These are phyloP conservation scores for Zoanthus solanderi DNA, from an alignment of 92 coral and sea anemone species.

Conservation along the genomic window DNA sequence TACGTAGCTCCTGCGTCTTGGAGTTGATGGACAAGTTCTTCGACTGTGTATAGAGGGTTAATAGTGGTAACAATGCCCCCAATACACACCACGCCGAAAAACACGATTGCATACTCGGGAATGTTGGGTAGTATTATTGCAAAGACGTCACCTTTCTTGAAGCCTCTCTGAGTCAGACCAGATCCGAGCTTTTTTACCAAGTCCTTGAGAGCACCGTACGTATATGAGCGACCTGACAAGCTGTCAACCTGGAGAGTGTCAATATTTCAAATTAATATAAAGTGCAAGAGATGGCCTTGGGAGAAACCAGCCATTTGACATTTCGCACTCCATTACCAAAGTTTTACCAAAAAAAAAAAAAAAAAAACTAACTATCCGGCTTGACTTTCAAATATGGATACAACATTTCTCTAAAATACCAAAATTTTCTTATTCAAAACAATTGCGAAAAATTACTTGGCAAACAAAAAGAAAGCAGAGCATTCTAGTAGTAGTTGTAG, in stretches of 20 bases:
- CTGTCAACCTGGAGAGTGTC: slow-evolving; percentile 64
- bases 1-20: slow-evolving; percentile 67
- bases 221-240: slow-evolving; percentile 71
- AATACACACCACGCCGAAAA: slow-evolving; percentile 62
- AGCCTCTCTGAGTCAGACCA: slow-evolving; percentile 79
- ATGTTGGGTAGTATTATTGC: slow-evolving; percentile 80
- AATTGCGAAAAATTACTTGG: too few relatives aligned
- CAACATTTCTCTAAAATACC: too few relatives aligned
- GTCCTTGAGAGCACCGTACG: slow-evolving; percentile 67
- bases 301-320: too few relatives aligned
- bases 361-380: too few relatives aligned
- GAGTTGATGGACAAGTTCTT: slow-evolving; percentile 76
- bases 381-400: too few relatives aligned
- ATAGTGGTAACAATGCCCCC: slow-evolving; percentile 86
- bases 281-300: too few relatives aligned
- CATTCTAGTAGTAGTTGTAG: too few relatives aligned
- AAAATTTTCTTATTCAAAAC: too few relatives aligned
- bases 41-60: slow-evolving; percentile 78
- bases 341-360: too few relatives aligned
- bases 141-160: slow-evolving; percentile 87
- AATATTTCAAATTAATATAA: too few relatives aligned
- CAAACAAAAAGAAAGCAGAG: too few relatives aligned
- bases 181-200: slow-evolving; percentile 69
- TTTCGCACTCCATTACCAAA: too few relatives aligned
- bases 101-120: slow-evolving; percentile 77